Evolutionary conservation across 92 coral and sea anemone genomes (phyloP).

Genomic region (Montipora capitata): DNA sequence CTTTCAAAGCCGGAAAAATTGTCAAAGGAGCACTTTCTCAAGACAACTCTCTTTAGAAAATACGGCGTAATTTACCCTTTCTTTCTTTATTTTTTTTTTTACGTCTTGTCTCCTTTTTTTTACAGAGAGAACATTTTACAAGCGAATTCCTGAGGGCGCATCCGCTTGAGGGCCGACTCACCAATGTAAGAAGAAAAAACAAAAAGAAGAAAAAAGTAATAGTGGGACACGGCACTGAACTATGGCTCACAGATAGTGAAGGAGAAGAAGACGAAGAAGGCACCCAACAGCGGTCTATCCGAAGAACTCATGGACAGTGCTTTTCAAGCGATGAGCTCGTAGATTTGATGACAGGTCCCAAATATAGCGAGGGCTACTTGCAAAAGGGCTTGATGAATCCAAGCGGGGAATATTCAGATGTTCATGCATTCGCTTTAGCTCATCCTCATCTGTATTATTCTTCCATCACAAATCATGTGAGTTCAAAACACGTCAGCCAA

Average conservation of each 20-base stretch:
- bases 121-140: constrained; percentile 86
- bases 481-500: constrained; percentile 36
- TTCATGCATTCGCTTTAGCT: constrained; percentile 26
- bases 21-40: too few relatives aligned
- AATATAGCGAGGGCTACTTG: constrained; percentile 40
- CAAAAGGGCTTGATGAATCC: constrained; percentile 32
- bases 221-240: constrained; percentile 78
- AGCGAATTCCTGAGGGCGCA: constrained; percentile 79
- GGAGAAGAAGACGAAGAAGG: constrained; percentile 75
- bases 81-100: background rate
- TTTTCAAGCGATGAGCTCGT: constrained; percentile 33
- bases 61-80: too few relatives aligned
- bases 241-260: constrained; percentile 82
- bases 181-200: constrained; percentile 73
- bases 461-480: constrained; percentile 23
- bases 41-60: too few relatives aligned
- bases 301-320: constrained; percentile 45
- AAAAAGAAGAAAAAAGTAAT: constrained; percentile 62
- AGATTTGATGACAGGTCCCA: constrained; percentile 46
- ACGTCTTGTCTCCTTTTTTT: too few relatives aligned
- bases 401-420: constrained; percentile 51
- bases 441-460: constrained; percentile 40
- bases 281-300: constrained; percentile 24
- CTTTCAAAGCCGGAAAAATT: too few relatives aligned
- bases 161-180: constrained; percentile 89